A percentile compares a stretch with the other conserved stretches of the same genome.
These are phyloP conservation scores for Lutjanus campechanus DNA, from an alignment of 2,797 vertebrate genomes.

Conservation along the genomic window DNA sequence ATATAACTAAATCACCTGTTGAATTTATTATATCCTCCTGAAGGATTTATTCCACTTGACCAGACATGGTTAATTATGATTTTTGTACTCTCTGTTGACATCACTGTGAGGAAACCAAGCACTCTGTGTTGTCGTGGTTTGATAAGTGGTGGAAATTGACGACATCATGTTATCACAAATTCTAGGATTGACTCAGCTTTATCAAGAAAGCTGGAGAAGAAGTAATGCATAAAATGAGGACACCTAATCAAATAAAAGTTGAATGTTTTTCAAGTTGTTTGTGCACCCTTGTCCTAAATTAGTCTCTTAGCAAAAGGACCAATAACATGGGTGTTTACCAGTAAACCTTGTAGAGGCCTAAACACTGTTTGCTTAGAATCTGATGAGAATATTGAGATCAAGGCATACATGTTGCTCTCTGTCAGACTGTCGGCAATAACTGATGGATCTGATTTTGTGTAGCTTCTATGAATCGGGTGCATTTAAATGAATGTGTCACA, in stretches of 20 bases:
- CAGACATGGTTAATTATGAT: neutral
- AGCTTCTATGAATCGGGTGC: neutral
- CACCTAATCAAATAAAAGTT: slow-evolving; percentile 50
- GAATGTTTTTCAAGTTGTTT: slow-evolving; percentile 16
- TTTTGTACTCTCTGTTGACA: neutral
- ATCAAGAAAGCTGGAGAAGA: slow-evolving; percentile 20
- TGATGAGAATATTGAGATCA: neutral
- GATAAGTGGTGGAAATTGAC: neutral
- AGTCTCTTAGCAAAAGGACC: slow-evolving; percentile 12
- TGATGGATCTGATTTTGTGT: neutral
- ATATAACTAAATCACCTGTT: neutral
- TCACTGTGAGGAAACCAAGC: neutral
- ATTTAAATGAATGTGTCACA: neutral
- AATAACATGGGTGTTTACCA: slow-evolving; percentile 32
- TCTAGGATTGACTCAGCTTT: slow-evolving; percentile 10
- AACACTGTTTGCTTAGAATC: neutral
- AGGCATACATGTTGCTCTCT: neutral
- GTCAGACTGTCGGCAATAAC: neutral
- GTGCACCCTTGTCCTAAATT: neutral
- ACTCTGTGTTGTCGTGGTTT: neutral
- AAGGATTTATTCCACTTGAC: neutral
- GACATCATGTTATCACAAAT: slow-evolving; percentile 1
- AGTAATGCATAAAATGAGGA: slow-evolving; percentile 26
- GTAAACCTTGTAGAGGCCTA: neutral
- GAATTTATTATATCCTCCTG: neutral